These are phyloP conservation scores for Hyla sarda DNA, from an alignment of 2,113 vertebrate genomes.

Conservation along the genomic window DNA sequence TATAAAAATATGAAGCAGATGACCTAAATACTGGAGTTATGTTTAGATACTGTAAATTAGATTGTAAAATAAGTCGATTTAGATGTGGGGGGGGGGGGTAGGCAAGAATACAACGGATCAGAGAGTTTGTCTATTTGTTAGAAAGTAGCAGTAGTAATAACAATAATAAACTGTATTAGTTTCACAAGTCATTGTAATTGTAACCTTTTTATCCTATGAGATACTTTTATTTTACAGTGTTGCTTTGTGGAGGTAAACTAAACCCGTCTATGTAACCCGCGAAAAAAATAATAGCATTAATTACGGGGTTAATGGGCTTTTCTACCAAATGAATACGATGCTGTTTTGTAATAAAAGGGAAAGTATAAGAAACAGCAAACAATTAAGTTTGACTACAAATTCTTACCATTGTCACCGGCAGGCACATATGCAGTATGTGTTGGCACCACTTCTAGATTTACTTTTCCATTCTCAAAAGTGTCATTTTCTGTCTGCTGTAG, in stretches of 20 bases:
- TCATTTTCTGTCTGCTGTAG: constrained; percentile 93
- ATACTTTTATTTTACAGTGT: not conserved
- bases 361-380: not conserved
- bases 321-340: not conserved
- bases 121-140: not conserved
- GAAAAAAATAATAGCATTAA: constrained; percentile 27
- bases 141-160: not conserved
- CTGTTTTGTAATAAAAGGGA: not conserved
- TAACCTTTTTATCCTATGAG: constrained; percentile 3
- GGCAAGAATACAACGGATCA: not conserved
- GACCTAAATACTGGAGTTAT: constrained; percentile 13
- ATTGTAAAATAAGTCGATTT: not conserved
- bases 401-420: constrained; percentile 87
- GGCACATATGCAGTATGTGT: constrained; percentile 85
- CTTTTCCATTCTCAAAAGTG: constrained; percentile 93
- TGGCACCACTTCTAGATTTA: constrained; percentile 85
- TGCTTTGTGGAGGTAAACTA: constrained; percentile 1
- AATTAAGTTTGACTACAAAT: not conserved
- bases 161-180: not conserved
- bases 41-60: constrained; percentile 24
- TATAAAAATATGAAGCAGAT: constrained; percentile 21
- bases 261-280: not conserved
- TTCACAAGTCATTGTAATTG: constrained; percentile 1
- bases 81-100: not conserved
- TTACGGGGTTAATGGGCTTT: constrained; percentile 15